Percentiles rank a stretch among this genome's conserved stretches.
Evolutionary conservation across 2,888 invertebrate genomes (phyloP).

Genomic region (Amphipyra tragopoginis): DNA sequence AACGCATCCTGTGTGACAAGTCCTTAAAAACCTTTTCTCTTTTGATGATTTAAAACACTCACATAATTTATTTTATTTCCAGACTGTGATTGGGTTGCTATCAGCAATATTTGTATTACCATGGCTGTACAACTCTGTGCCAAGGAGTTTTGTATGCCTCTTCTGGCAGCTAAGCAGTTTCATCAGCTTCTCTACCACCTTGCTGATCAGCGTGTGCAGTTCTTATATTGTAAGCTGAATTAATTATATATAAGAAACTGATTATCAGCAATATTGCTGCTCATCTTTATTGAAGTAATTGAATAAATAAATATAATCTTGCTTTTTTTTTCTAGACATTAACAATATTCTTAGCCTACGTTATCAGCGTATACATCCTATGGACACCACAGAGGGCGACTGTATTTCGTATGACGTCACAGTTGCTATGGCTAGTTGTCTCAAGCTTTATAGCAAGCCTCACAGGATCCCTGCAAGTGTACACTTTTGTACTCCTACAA

Average conservation of each 20-base stretch:
- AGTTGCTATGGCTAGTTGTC: constrained; percentile 93
- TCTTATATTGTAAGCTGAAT: constrained; percentile 85
- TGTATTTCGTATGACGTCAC: constrained; percentile 92
- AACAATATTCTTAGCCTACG: constrained; percentile 92
- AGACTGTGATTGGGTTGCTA: constrained; percentile 83
- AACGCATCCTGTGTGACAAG: too few species aligned
- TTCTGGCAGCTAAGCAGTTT: constrained; percentile 89
- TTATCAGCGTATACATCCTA: constrained; percentile 92
- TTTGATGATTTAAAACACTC: background rate
- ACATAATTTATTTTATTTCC: constrained; percentile 58
- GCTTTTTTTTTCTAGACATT: constrained; percentile 90
- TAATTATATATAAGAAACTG: too few species aligned
- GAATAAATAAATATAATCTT: too few species aligned
- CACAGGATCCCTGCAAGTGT: constrained; percentile 94
- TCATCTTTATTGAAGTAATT: too few species aligned
- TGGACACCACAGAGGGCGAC: constrained; percentile 93
- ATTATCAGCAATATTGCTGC: too few species aligned
- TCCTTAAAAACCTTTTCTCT: too few species aligned
- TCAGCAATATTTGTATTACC: constrained; percentile 87
- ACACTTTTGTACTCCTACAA: constrained; percentile 92
- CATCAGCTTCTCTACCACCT: constrained; percentile 82
- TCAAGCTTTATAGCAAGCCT: constrained; percentile 94
- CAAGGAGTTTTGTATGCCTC: constrained; percentile 90
- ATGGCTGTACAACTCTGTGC: constrained; percentile 93
- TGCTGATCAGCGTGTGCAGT: constrained; percentile 88